These are phyloP conservation scores for Andricus curvator DNA, from an alignment of 2,888 invertebrate species.

Conservation along the genomic window DNA sequence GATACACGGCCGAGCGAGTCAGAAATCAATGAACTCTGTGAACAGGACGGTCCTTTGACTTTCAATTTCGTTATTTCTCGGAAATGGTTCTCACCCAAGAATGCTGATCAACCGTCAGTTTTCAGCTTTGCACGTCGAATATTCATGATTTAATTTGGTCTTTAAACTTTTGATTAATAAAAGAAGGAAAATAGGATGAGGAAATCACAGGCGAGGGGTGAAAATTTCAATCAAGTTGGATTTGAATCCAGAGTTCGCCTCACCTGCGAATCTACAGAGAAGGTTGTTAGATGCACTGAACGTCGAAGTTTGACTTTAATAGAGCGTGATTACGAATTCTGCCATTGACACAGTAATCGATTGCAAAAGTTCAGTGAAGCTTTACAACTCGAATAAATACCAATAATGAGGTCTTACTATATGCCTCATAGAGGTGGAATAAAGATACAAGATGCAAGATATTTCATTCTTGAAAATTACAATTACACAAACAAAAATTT, in stretches of 20 bases:
- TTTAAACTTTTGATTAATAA: slow-evolving; percentile 33
- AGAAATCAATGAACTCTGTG: slow-evolving; percentile 35
- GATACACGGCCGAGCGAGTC: slow-evolving; percentile 28
- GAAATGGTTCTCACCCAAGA: slow-evolving; percentile 6
- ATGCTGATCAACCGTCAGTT: slow-evolving; percentile 1
- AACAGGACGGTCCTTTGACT: slow-evolving; percentile 27
- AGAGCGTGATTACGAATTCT: slow-evolving; percentile 65
- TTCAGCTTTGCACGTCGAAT: neutral
- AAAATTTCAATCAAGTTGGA: slow-evolving; percentile 17
- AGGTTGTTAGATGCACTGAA: slow-evolving; percentile 45
- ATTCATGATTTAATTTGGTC: slow-evolving; percentile 27
- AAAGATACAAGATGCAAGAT: neutral
- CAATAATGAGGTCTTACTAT: slow-evolving; percentile 17
- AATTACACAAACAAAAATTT: too few relatives aligned
- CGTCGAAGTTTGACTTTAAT: slow-evolving; percentile 64
- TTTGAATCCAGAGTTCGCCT: slow-evolving; percentile 4
- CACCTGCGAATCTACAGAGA: slow-evolving; percentile 18
- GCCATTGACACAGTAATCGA: slow-evolving; percentile 56
- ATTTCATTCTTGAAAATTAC: neutral
- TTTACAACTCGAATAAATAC: slow-evolving; percentile 21
- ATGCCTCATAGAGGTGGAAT: slow-evolving; percentile 9
- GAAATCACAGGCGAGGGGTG: neutral
- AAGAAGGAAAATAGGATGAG: slow-evolving; percentile 13
- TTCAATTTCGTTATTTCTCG: slow-evolving; percentile 25
- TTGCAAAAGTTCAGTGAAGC: slow-evolving; percentile 68